Percentiles rank a stretch among this genome's conserved stretches.
Evolutionary conservation across 2,888 invertebrate species (phyloP).

Genomic region (Blastobasis lacticolella): DNA sequence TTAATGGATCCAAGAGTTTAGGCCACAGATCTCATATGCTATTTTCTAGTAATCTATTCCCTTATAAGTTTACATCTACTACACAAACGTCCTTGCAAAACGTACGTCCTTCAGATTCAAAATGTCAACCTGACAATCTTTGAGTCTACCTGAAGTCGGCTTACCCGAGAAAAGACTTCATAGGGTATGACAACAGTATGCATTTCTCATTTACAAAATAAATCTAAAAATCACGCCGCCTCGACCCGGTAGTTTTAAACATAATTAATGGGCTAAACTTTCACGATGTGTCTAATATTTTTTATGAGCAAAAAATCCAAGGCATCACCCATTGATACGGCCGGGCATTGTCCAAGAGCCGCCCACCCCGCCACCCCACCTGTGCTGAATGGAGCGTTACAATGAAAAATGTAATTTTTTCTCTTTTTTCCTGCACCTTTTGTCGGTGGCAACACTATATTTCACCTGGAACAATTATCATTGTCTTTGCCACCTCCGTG

Average conservation of each 20-base stretch:
- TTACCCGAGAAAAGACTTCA: too few species aligned
- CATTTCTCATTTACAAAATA: too few species aligned
- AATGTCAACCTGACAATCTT: too few species aligned
- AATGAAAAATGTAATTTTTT: conserved; percentile 57
- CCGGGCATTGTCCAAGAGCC: conserved; percentile 44
- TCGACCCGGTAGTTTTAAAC: conserved; percentile 9
- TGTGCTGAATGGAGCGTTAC: conserved; percentile 66
- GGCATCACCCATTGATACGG: conserved; percentile 64
- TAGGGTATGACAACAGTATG: too few species aligned
- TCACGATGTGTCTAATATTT: conserved; percentile 37
- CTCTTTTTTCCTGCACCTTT: conserved; percentile 48
- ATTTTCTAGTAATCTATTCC: too few species aligned
- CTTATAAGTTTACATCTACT: too few species aligned
- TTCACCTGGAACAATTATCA: conserved; percentile 72
- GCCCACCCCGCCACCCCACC: conserved; percentile 63
- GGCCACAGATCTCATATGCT: too few species aligned
- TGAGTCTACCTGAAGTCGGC: too few species aligned
- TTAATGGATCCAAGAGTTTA: too few species aligned
- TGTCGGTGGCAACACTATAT: conserved; percentile 72
- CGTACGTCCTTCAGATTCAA: too few species aligned
- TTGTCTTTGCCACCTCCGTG: conserved; percentile 70
- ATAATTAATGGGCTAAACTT: conserved; percentile 55
- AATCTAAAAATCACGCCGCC: too few species aligned
- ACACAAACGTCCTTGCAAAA: too few species aligned
- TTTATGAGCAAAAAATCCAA: conserved; percentile 49